These are phyloP conservation scores for Keiferia lycopersicella DNA, from an alignment of 2,888 invertebrate species.

Conservation along the genomic window DNA sequence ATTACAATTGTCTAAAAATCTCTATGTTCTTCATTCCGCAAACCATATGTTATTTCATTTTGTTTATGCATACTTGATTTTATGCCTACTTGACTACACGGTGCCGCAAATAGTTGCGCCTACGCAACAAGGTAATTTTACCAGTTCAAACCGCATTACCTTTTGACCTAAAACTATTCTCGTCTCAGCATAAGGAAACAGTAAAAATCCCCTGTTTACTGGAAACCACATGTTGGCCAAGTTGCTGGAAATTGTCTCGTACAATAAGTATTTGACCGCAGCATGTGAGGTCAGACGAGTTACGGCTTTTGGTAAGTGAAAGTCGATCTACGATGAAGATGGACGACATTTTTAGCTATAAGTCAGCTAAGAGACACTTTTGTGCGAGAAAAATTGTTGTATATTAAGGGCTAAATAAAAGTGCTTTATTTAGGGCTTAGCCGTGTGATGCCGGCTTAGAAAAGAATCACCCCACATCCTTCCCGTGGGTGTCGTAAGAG, in stretches of 20 bases:
- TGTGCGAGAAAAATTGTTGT: too few relatives aligned
- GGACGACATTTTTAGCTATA: neutral
- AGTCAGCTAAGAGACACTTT: neutral
- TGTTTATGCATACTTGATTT: neutral
- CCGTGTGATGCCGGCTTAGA: too few relatives aligned
- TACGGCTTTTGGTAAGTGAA: constrained; percentile 12
- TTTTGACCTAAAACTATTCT: constrained; percentile 14
- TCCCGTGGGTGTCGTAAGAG: too few relatives aligned
- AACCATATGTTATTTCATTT: too few relatives aligned
- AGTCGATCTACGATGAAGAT: constrained; percentile 3
- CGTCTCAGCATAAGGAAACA: constrained; percentile 2
- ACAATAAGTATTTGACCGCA: constrained; percentile 10
- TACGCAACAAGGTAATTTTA: constrained; percentile 11
- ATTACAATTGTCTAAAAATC: too few relatives aligned
- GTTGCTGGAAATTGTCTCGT: constrained; percentile 1
- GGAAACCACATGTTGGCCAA: constrained; percentile 11
- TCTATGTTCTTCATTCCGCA: too few relatives aligned
- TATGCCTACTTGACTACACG: neutral
- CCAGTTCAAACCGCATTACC: constrained; percentile 18
- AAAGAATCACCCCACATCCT: too few relatives aligned
- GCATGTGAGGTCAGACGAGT: neutral
- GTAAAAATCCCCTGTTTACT: constrained; percentile 15
- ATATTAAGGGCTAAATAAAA: too few relatives aligned
- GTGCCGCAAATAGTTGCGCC: neutral
- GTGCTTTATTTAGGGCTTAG: too few relatives aligned